Base-by-base conservation (phyloP, 2,888 invertebrate genomes). In the Laspeyria flexula region DNA sequence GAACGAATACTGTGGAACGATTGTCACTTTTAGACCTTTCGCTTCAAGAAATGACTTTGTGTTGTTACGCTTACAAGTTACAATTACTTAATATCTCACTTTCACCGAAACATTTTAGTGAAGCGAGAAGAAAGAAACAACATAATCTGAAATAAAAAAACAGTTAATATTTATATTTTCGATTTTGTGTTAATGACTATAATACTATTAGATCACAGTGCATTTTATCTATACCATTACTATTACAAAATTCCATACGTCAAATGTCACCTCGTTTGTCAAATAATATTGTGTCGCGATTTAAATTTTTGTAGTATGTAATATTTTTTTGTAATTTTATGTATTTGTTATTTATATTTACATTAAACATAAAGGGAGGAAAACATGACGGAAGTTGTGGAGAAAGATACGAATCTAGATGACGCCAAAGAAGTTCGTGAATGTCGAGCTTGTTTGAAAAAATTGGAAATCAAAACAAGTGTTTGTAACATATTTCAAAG, bases 361-460 rank as follows among this genome's bases (percentile, higher is more conserved):
- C 25, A 42, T 31, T 47, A 43, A 61, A 57, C 39, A 41, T 29
- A 51, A 53, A 68, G 65, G 43, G 42, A 25, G 43, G 48, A 46
- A 41, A 68, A 37, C 30, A 68, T 65, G 63, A 55, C 50, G 10
- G 63, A 63, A 21, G 35, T 33, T 12, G 47, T n/a, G n/a, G 41
- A 0, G 1, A 16, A 31, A 33, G 23, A 29, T 37, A 33, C 21
- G 10, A 50, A 48, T 11, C 34, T 6, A 11, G 16, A 18, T 11
- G 4, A 46, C 30, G 40, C 53, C 3, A 44, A 49, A 13, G 37
- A 18, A 0, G 4, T 10, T 30, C 49, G 59, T 34, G 85, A 86
- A 73, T 90, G 90, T 54, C 82, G 90, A 1, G 75, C 85, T 39
- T 90, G 90, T 63, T 74, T 88, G 1, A 65, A 73, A 51, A 68